Percentiles rank a stretch among this genome's conserved stretches.
phyloP scores from a whole-genome alignment of 2,113 vertebrate genomes.

The Amblyornis subalaris region DNA sequence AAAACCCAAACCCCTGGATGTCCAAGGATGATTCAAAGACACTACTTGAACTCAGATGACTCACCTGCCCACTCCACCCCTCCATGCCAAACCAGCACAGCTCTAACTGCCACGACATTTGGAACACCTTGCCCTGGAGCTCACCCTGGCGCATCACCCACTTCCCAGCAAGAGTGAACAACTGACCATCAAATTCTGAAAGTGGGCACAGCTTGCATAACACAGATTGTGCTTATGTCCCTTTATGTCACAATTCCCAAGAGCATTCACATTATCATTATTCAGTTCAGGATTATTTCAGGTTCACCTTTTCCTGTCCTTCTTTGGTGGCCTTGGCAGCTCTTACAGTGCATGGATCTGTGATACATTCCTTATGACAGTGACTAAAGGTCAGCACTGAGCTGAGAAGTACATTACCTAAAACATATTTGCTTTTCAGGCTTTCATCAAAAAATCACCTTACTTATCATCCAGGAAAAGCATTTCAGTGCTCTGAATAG shows the following conservation, averaged over 20 bases:
- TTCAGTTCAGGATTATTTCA: not conserved
- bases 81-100: not conserved
- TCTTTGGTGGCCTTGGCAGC: not conserved
- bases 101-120: not conserved
- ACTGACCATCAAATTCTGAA: not conserved
- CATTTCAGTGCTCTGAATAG: not conserved
- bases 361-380: not conserved
- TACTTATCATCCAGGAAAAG: not conserved
- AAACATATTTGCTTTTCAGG: not conserved
- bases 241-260: not conserved
- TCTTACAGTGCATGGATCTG: not conserved
- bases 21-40: not conserved
- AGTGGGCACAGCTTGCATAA: not conserved
- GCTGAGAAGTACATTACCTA: not conserved
- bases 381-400: rapidly evolving
- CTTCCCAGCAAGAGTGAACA: not conserved
- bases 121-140: not conserved
- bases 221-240: not conserved
- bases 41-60: not conserved
- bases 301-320: not conserved
- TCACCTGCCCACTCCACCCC: not conserved
- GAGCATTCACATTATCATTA: not conserved
- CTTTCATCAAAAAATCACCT: not conserved
- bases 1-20: not conserved
- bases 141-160: not conserved